Conservation (phyloP, 1,140 invertebrate genomes). For the Drosophila albomicans region DNA sequence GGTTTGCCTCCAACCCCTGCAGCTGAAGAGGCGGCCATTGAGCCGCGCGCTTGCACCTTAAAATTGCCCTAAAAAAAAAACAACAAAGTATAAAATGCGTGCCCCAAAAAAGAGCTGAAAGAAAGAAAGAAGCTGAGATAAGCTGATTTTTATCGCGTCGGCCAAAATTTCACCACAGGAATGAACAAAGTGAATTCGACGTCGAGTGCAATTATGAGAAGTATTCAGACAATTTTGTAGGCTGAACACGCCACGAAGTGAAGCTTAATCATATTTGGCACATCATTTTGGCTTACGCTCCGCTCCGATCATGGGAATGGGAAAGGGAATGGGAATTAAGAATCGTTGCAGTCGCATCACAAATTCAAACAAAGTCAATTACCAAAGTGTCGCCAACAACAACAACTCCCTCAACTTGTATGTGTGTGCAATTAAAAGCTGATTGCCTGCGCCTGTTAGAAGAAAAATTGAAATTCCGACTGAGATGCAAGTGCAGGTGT, state of each 20-base stretch:
- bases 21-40: conserved; percentile 60
- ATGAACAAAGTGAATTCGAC: conserved; percentile 52
- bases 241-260: conserved; percentile 64
- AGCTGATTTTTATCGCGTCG: conserved; percentile 68
- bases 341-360: not conserved
- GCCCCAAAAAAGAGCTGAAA: conserved; percentile 31
- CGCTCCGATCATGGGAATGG: conserved; percentile 19
- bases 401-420: conserved; percentile 10
- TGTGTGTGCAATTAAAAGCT: conserved; percentile 71
- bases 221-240: conserved; percentile 62
- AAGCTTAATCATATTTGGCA: conserved; percentile 62
- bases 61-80: conserved; percentile 45
- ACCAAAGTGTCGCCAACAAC: conserved; percentile 41
- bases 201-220: conserved; percentile 56
- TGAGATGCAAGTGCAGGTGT: conserved; percentile 54
- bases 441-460: conserved; percentile 62
- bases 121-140: conserved; percentile 52
- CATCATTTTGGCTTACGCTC: conserved; percentile 53
- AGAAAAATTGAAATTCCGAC: conserved; percentile 73
- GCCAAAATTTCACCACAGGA: conserved; percentile 59
- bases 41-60: conserved; percentile 57
- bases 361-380: conserved; percentile 65
- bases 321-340: not conserved
- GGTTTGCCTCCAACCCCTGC: conserved; percentile 19
- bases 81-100: conserved; percentile 46